Percentiles rank a stretch among this genome's conserved stretches.
These are phyloP conservation scores for Neotoma lepida DNA, from an alignment of 2,113 vertebrate genomes.

Conservation along the genomic window DNA sequence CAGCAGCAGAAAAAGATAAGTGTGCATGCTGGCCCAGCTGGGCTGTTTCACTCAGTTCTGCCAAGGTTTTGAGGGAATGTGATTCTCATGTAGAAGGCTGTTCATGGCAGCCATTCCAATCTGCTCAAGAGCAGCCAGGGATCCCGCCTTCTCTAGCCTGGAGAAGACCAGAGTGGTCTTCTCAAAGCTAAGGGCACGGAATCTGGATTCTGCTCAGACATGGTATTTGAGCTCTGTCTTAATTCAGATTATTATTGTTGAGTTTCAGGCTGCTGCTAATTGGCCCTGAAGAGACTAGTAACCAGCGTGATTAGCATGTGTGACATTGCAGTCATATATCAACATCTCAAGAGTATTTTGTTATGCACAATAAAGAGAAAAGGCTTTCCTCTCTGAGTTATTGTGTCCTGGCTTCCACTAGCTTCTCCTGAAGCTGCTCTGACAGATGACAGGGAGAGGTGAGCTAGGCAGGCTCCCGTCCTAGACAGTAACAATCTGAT, in stretches of 20 bases:
- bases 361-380: neutral
- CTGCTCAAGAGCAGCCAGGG: neutral
- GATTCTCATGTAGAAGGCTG: neutral
- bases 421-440: neutral
- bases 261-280: neutral
- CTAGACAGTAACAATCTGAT: neutral
- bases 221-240: neutral
- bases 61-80: neutral
- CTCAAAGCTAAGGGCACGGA: neutral
- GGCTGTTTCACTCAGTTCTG: neutral
- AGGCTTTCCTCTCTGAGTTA: neutral
- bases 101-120: neutral
- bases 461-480: too few species aligned
- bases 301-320: neutral
- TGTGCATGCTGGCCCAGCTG: conserved; percentile 73
- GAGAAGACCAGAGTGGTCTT: neutral
- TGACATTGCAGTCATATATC: neutral
- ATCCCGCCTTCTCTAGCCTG: neutral
- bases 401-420: neutral
- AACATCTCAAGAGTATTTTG: neutral
- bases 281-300: neutral
- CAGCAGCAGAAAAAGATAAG: conserved; percentile 99
- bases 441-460: neutral
- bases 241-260: neutral
- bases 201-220: neutral